Evolutionary conservation across 1,140 invertebrate species (phyloP).

Genomic region (roundworm (Caenorhabditis elegans)): WBcel235 BX284606.5:3578001-3578500

Average conservation of each 20-base stretch:
- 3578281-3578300: conserved; percentile 91
- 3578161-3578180: conserved; percentile 5
- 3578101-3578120: conserved; percentile 58
- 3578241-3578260: conserved; percentile 92
- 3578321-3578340: no score
- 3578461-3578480: no score
- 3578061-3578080: no score
- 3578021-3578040: neutral
- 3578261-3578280: conserved; percentile 83
- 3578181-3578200: conserved; percentile 42
- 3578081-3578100: conserved; percentile 67
- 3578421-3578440: no score
- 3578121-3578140: conserved; percentile 47
- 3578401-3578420: no score
- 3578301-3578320: conserved; percentile 76
- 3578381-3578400: no score
- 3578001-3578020: conserved; percentile 80
- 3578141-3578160: conserved; percentile 55
- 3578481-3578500: no score
- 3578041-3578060: no score
- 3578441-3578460: no score
- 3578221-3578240: conserved; percentile 70
- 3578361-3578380: no score
- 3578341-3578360: no score
- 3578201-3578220: conserved; percentile 43